Percentiles rank a stretch among this genome's conserved stretches.
These are phyloP conservation scores for Quadroppia sp. DNA, from an alignment of 2,888 invertebrate genomes.

Conservation along the genomic window DNA sequence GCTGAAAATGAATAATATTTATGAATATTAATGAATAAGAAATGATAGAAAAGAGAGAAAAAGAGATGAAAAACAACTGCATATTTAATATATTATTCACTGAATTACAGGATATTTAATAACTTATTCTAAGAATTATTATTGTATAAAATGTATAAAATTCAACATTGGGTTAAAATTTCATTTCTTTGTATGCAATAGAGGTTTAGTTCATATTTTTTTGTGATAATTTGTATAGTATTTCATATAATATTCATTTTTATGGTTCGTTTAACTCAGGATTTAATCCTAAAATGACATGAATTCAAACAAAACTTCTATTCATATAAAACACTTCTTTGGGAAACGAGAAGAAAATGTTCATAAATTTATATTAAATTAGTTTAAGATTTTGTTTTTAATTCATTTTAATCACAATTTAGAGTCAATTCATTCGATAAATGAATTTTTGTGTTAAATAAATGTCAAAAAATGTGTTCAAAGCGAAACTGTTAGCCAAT, in stretches of 20 bases:
- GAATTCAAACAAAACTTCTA: constrained; percentile 12
- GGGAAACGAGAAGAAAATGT: background rate
- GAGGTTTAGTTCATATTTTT: background rate
- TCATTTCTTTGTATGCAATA: background rate
- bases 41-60: background rate
- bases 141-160: no score
- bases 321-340: no score
- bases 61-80: background rate
- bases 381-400: background rate
- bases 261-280: constrained; percentile 20
- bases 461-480: no score
- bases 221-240: background rate
- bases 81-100: background rate
- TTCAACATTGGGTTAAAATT: background rate
- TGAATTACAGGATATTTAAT: background rate
- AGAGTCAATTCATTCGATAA: no score
- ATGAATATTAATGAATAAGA: constrained; percentile 3
- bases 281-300: background rate
- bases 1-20: constrained; percentile 1
- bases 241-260: constrained; percentile 24
- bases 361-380: background rate
- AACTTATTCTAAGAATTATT: background rate
- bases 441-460: no score
- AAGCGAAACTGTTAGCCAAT: no score
- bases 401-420: no score